Base-by-base conservation (phyloP, 2,888 invertebrate species). In the Synanthedon formicaeformis region DNA sequence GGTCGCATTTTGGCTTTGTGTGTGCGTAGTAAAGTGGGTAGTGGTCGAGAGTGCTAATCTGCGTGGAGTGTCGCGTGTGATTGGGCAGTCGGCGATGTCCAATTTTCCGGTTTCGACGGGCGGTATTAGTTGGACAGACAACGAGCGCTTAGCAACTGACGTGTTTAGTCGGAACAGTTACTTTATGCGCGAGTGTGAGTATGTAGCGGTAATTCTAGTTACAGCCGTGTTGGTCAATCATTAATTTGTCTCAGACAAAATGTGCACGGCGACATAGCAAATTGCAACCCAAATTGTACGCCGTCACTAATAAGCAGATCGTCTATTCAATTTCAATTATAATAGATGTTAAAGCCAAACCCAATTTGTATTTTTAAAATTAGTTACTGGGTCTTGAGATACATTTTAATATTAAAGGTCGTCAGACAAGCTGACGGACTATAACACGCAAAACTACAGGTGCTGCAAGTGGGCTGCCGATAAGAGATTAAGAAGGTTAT, bases 21-120 rank as follows among this genome's bases (percentile, higher is more conserved):
- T 49, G 69, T 73, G 63, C 64, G 57, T 66, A 65, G 66, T 65
- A 61, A 66, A 73, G 74, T 71, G 73, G 73, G 69, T 73, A 73
- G 73, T 78, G 78, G 77, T 69, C 70, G 78, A 81, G 71, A 75
- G 76, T 74, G 78, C 86, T 84, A 86, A 87, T 87, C 84, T 85
- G 82, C 80, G 80, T 81, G 71, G 84, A 80, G 82, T 81, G 84
- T 83, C 82, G 82, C 82, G 75, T 84, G 75, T 85, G 86, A 87
- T 87, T 86, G 85, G 82, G 73, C 78, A 79, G 78, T 77, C 80
- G 73, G 68, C 73, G 75, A 72, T 78, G 84, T 85, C 79, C 86
- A 86, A 87, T 87, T 86, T 86, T 85, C 85, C 85, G 82, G 83
- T 77, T 59, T 73, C 77, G 69, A 74, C 72, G 69, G 67, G 56